phyloP scores from a whole-genome alignment of 2,797 vertebrate species.

The Fistularia tabacaria region DNA sequence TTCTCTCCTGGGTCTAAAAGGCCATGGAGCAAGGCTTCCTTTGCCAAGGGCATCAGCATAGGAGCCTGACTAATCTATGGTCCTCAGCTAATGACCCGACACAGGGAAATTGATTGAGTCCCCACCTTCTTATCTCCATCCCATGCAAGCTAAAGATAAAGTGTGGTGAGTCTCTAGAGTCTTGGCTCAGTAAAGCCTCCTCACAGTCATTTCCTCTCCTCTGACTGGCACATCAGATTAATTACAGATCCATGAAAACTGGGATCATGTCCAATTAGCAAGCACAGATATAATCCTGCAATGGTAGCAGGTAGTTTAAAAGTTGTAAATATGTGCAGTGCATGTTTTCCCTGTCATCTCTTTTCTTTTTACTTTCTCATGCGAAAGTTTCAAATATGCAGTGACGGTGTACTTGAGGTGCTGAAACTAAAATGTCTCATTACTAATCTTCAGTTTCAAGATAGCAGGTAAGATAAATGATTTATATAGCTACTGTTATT shows the following conservation, averaged over 20 bases:
- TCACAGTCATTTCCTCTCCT: constrained; percentile 45
- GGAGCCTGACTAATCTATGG: constrained; percentile 39
- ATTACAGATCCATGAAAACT: constrained; percentile 50
- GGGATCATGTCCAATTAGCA: constrained; percentile 43
- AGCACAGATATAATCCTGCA: constrained; percentile 25
- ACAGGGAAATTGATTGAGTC: constrained; percentile 62
- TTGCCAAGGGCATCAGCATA: constrained; percentile 46
- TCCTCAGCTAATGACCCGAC: constrained; percentile 59
- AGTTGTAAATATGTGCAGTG: constrained; percentile 27
- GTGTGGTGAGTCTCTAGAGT: constrained; percentile 39
- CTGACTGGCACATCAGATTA: constrained; percentile 40
- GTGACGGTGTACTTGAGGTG: too few species aligned
- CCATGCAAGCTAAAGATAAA: constrained; percentile 54
- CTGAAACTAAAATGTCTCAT: too few species aligned
- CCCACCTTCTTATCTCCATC: constrained; percentile 42
- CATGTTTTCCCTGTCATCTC: too few species aligned
- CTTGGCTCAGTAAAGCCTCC: constrained; percentile 46
- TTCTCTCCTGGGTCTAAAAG: not conserved
- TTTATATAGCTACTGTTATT: too few species aligned
- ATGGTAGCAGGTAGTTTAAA: constrained; percentile 18
- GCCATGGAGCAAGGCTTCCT: not conserved
- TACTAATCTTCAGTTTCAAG: too few species aligned
- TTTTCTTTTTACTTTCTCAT: not conserved
- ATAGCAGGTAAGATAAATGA: too few species aligned
- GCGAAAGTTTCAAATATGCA: not conserved